phyloP scores from a whole-genome alignment of 1,140 invertebrate genomes.

The Araneus ventricosus region DNA sequence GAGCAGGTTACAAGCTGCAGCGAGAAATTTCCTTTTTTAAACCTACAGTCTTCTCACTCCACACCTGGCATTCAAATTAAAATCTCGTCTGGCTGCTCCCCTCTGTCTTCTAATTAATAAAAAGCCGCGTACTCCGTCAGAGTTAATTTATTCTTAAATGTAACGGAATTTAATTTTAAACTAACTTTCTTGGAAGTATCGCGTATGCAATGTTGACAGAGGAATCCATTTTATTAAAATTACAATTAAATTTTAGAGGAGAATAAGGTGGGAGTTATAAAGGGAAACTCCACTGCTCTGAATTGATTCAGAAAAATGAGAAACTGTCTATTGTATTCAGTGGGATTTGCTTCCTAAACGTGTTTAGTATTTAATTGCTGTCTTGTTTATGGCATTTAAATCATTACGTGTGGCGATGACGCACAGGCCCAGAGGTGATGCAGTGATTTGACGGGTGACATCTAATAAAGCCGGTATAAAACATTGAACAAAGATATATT shows the following conservation, averaged over 20 bases:
- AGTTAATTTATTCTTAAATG: not conserved
- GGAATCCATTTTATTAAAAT: slow-evolving; percentile 4
- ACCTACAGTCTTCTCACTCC: not conserved
- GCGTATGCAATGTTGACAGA: not conserved
- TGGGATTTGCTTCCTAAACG: no score
- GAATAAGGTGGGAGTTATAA: not conserved
- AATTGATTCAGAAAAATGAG: no score
- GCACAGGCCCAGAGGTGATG: no score
- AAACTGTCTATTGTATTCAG: no score
- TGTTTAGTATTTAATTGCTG: no score
- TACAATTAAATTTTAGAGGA: not conserved
- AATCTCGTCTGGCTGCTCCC: slow-evolving; percentile 26
- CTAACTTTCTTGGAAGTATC: not conserved
- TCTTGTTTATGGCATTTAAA: no score
- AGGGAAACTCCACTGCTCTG: no score
- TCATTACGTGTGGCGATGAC: no score
- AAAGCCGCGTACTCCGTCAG: not conserved
- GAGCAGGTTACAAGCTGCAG: not conserved
- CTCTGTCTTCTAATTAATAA: slow-evolving; percentile 12
- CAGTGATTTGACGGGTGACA: no score
- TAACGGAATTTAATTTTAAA: slow-evolving; percentile 41
- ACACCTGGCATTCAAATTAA: slow-evolving; percentile 20
- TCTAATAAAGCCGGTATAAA: no score
- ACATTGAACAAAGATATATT: no score
- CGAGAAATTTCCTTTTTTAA: not conserved